These are phyloP conservation scores for Heterotis niloticus DNA, from an alignment of 2,113 vertebrate species.

Conservation along the genomic window DNA sequence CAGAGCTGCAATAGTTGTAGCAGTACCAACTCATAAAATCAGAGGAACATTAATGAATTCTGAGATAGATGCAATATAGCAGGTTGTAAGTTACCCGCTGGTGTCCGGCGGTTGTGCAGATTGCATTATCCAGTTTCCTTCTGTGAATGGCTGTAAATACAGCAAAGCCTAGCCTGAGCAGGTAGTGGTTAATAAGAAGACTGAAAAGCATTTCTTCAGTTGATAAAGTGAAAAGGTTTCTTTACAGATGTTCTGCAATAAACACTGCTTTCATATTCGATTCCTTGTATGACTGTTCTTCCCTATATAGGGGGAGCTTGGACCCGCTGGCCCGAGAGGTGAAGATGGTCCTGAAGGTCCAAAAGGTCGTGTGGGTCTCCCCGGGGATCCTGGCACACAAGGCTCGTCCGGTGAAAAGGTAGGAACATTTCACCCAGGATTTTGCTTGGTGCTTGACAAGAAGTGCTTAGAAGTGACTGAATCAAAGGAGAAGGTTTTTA, in stretches of 20 bases:
- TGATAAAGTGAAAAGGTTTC: neutral
- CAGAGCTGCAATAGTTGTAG: neutral
- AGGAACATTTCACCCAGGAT: neutral
- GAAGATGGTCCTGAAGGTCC: conserved; percentile 92
- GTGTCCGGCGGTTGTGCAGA: conserved; percentile 3
- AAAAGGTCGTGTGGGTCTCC: conserved; percentile 83
- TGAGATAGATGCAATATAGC: conserved; percentile 5
- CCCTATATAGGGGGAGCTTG: conserved; percentile 75
- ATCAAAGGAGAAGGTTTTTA: neutral
- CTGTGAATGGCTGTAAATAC: conserved; percentile 12
- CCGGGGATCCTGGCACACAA: conserved; percentile 74
- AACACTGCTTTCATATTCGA: neutral
- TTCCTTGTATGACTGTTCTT: neutral
- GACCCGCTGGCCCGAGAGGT: conserved; percentile 73
- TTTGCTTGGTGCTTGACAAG: neutral
- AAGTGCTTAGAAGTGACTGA: neutral
- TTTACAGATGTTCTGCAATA: no score
- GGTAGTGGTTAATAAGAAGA: neutral
- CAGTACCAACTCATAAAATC: conserved; percentile 8
- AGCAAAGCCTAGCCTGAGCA: neutral
- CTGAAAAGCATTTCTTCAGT: neutral
- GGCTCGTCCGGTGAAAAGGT: conserved; percentile 90
- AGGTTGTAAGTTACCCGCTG: conserved; percentile 4
- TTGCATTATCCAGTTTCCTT: conserved; percentile 17
- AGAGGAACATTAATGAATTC: conserved; percentile 15